Evolutionary conservation across 2,113 vertebrate genomes (phyloP).

Genomic region (Hydrochoerus hydrochaeris): DNA sequence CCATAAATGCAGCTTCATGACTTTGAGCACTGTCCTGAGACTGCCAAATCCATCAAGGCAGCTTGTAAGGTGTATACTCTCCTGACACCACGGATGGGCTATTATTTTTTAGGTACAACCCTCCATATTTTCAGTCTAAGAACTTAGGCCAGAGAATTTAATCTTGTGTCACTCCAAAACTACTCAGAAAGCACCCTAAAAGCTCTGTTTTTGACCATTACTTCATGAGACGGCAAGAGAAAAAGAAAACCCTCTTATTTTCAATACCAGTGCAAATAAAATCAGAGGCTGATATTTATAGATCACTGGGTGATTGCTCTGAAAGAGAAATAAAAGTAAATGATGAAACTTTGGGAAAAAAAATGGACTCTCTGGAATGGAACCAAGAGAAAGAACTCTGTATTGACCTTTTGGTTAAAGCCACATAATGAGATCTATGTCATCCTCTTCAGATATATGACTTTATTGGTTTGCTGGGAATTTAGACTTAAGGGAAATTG

Average conservation of each 20-base stretch:
- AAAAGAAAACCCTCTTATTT: slow-evolving; percentile 10
- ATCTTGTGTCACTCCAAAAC: slow-evolving; percentile 9
- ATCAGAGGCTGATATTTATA: slow-evolving; percentile 41
- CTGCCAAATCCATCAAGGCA: neutral
- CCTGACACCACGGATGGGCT: neutral
- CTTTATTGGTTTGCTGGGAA: slow-evolving; percentile 76
- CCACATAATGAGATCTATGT: slow-evolving; percentile 59
- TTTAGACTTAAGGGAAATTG: slow-evolving; percentile 65
- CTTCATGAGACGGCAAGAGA: neutral
- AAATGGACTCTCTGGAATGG: slow-evolving; percentile 69
- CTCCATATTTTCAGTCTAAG: neutral
- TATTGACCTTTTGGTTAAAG: slow-evolving; percentile 63
- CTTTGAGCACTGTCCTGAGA: slow-evolving; percentile 72
- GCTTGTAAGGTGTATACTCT: neutral
- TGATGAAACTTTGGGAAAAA: slow-evolving; percentile 54
- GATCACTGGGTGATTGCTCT: slow-evolving; percentile 39
- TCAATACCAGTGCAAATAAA: slow-evolving; percentile 19
- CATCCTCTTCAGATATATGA: slow-evolving; percentile 46
- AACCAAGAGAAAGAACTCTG: slow-evolving; percentile 59
- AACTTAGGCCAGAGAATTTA: neutral
- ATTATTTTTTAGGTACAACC: neutral
- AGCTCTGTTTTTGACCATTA: neutral
- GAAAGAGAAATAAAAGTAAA: slow-evolving; percentile 70
- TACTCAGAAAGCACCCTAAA: neutral
- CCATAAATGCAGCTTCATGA: slow-evolving; percentile 67